Conservation (phyloP, 23 tunicate genomes). For the Phallusia fumigata region DNA sequence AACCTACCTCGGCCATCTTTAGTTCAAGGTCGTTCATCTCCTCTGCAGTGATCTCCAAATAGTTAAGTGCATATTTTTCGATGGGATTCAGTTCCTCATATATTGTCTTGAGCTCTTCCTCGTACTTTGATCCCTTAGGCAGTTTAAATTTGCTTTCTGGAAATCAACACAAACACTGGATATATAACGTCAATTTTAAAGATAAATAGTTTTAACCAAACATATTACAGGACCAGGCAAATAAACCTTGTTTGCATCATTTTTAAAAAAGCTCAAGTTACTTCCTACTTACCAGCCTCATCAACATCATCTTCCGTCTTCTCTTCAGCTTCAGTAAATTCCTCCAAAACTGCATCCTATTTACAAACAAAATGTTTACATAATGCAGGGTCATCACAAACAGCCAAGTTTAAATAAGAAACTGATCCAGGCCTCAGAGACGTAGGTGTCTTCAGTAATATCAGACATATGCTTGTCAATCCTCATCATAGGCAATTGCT, state of each 20-base stretch:
- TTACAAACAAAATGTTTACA: background rate
- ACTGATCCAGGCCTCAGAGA: background rate
- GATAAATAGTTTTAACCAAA: too few species aligned
- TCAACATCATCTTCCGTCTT: conserved; percentile 45
- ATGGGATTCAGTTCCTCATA: too few species aligned
- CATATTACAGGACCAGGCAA: too few species aligned
- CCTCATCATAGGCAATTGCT: conserved; percentile 56
- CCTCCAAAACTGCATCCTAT: conserved; percentile 90
- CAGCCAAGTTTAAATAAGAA: background rate
- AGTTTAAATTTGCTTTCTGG: conserved; percentile 26
- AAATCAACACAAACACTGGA: too few species aligned
- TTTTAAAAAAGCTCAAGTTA: too few species aligned
- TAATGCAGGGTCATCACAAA: background rate
- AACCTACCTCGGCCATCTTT: conserved; percentile 70
- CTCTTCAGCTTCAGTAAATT: conserved; percentile 67
- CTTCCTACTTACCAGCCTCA: background rate
- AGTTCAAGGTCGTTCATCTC: conserved; percentile 59
- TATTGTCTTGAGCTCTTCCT: conserved; percentile 67
- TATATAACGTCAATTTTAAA: too few species aligned
- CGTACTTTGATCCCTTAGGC: conserved; percentile 53
- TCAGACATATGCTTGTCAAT: conserved; percentile 80
- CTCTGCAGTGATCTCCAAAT: conserved; percentile 59
- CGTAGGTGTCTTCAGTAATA: conserved; percentile 16
- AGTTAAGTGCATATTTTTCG: conserved; percentile 74
- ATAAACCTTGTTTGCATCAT: too few species aligned